phyloP scores from a whole-genome alignment of 2,888 invertebrate genomes.

The Ypsolopha sequella region DNA sequence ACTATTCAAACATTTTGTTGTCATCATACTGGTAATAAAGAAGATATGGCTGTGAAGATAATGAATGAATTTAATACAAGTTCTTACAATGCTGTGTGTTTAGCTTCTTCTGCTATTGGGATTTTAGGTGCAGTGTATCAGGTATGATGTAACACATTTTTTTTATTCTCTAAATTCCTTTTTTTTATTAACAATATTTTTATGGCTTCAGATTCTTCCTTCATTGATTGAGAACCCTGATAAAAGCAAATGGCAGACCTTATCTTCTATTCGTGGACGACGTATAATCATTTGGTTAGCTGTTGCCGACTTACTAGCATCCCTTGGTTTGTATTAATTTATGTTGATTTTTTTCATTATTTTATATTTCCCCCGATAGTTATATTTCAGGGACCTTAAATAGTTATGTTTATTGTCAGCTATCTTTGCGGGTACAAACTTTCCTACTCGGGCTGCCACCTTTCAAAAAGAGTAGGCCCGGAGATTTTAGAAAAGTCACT shows the following conservation, averaged over 20 bases:
- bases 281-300: conserved; percentile 84
- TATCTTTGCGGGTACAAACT: too few species aligned
- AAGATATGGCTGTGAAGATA: conserved; percentile 74
- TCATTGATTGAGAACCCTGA: conserved; percentile 59
- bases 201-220: conserved; percentile 67
- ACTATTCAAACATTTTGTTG: conserved; percentile 88
- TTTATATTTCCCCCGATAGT: too few species aligned
- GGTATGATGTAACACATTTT: conserved; percentile 44
- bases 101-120: conserved; percentile 80
- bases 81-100: conserved; percentile 80
- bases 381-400: conserved; percentile 1
- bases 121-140: conserved; percentile 83
- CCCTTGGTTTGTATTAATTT: conserved; percentile 73
- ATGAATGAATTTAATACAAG: conserved; percentile 82
- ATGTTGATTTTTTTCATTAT: too few species aligned
- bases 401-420: too few species aligned
- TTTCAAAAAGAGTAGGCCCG: too few species aligned
- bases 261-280: conserved; percentile 74
- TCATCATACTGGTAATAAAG: conserved; percentile 74
- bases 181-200: conserved; percentile 1
- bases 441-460: too few species aligned
- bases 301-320: conserved; percentile 82
- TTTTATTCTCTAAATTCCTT: not conserved
- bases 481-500: too few species aligned
- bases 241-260: conserved; percentile 64